These are phyloP conservation scores for Agrotis puta DNA, from an alignment of 2,888 invertebrate species.

Conservation along the genomic window DNA sequence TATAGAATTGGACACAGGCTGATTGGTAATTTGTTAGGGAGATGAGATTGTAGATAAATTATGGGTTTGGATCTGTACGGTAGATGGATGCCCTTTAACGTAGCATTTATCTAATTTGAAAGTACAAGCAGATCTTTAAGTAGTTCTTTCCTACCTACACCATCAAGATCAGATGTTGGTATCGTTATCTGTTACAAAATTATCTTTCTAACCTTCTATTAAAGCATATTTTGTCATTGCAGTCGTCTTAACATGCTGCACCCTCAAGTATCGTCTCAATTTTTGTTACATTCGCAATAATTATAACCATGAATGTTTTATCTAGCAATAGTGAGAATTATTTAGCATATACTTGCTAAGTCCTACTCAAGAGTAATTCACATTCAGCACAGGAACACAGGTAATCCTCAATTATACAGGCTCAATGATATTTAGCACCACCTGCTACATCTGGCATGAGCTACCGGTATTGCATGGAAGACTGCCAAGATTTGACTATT, in stretches of 20 bases:
- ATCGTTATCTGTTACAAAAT: no score
- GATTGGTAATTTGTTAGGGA: slow-evolving; percentile 7
- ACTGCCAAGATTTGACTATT: slow-evolving; percentile 36
- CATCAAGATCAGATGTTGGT: not conserved
- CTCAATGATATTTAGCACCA: slow-evolving; percentile 54
- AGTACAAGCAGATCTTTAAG: not conserved
- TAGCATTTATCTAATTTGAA: not conserved
- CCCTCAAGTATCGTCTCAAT: not conserved
- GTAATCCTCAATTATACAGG: slow-evolving; percentile 56
- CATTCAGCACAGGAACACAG: slow-evolving; percentile 47
- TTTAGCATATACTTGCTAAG: slow-evolving; percentile 41
- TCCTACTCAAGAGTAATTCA: slow-evolving; percentile 49
- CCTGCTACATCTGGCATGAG: slow-evolving; percentile 48
- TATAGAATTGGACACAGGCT: not conserved
- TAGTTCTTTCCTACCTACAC: not conserved
- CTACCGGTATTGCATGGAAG: slow-evolving; percentile 20
- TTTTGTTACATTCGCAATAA: not conserved
- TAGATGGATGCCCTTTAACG: not conserved
- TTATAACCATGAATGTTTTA: not conserved
- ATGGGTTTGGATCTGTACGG: not conserved
- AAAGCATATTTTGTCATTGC: no score
- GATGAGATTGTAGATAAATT: slow-evolving; percentile 4
- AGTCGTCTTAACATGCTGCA: not conserved
- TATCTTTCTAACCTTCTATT: not conserved
- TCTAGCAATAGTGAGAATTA: slow-evolving; percentile 13